Percentiles rank a stretch among this genome's conserved stretches.
Evolutionary conservation across 2,888 invertebrate genomes (phyloP).

Genomic region (Antitype chi): DNA sequence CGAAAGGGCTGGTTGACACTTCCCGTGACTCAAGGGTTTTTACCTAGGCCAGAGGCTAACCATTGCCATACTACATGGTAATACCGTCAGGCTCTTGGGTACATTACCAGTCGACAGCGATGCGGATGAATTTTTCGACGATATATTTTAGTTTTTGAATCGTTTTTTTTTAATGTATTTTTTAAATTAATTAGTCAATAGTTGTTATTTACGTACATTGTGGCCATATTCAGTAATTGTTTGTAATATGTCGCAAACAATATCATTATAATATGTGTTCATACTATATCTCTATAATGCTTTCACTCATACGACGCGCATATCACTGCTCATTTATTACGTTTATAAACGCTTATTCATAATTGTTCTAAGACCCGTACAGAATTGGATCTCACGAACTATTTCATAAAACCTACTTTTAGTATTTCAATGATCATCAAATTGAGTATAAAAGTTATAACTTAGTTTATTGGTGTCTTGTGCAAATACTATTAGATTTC

Average conservation of each 20-base stretch:
- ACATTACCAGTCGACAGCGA: no score
- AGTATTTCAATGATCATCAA: conserved; percentile 27
- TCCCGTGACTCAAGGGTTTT: no score
- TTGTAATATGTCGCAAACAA: not conserved
- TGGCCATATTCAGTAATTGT: not conserved
- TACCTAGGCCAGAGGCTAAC: no score
- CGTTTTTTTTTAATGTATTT: no score
- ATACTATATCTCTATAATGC: not conserved
- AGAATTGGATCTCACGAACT: conserved; percentile 25
- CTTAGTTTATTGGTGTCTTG: not conserved
- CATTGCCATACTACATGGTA: no score
- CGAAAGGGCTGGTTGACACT: no score
- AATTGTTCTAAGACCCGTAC: conserved; percentile 33
- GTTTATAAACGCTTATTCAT: conserved; percentile 36
- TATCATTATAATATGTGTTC: not conserved
- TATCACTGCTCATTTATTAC: conserved; percentile 36
- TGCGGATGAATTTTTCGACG: no score
- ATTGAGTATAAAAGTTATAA: not conserved
- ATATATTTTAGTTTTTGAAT: no score
- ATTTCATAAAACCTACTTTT: conserved; percentile 20
- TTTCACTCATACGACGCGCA: conserved; percentile 37
- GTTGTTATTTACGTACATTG: no score
- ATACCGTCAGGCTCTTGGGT: no score
- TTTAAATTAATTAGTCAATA: no score
- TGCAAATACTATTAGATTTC: not conserved